Evolutionary conservation across 2,113 vertebrate species (phyloP), one percentile per base, ranked within the genome.

Genomic region (Triplophysa siluroides): DNA sequence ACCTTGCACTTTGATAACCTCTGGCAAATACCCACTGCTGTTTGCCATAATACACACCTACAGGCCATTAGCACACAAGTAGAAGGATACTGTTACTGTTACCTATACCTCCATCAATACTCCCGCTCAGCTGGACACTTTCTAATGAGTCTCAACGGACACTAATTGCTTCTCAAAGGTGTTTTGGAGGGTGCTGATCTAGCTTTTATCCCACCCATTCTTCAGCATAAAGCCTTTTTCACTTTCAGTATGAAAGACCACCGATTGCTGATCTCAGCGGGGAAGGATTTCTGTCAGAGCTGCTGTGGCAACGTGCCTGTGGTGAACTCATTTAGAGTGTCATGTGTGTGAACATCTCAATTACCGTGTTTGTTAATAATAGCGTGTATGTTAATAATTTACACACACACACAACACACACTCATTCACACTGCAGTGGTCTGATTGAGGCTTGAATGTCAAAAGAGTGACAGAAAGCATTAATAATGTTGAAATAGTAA

Each of bases 111-210:
- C 68, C 81, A 16, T 82, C 82, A 69, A 78, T 41, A 11, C 10
- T 43, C 60, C 8, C 63, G 58, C 80, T 84, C 70, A 52, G 38
- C 69, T 18, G 61, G 18, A 45, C 54, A 76, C n/a, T 52, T 21
- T 61, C 65, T 79, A 83, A 56, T 26, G 14, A 74, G 74, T 78
- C 64, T 56, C 56, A 58, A 54, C 56, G 65, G 67, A 71, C 75
- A 76, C 47, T 69, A 77, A 84, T 61, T 45, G 63, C 78, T n/a
- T n/a, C 80, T n/a, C 10, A 47, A 8, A 1, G 62, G 24, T 6
- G 26, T 29, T 29, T n/a, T 61, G 19, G 71, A 19, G 19, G 24
- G 4, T 12, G n/a, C 12, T 43, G 10, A 1, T 29, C 18, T 47
- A 33, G 38, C 1, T 21, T 50, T 18, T 8, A 1, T 23, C 29